Conservation (phyloP, 1,140 invertebrate species). For the Zelostemma sp. region DNA sequence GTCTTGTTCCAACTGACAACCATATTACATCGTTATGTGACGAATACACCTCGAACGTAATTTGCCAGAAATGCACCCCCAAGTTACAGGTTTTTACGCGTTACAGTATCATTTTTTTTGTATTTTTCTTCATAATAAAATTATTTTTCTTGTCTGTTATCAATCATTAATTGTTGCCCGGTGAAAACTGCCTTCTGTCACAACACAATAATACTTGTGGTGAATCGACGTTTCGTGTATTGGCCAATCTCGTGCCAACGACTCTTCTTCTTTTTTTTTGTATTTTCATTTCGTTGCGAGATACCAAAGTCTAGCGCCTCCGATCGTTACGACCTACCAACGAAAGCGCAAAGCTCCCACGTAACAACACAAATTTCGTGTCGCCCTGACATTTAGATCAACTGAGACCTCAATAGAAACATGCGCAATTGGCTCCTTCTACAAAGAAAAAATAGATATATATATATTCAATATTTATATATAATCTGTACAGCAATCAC, state of each 20-base stretch:
- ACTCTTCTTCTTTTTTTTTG: constrained; percentile 2
- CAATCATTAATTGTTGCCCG: constrained; percentile 70
- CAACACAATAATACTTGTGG: constrained; percentile 71
- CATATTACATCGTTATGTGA: constrained; percentile 32
- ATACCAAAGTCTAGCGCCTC: constrained; percentile 53
- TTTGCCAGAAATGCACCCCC: constrained; percentile 37
- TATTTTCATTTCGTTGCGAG: constrained; percentile 35
- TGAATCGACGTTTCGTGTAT: constrained; percentile 60
- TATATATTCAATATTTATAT: constrained; percentile 44
- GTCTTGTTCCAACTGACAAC: constrained; percentile 18
- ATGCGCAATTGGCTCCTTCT: constrained; percentile 33
- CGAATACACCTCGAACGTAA: constrained; percentile 35
- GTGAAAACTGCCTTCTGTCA: constrained; percentile 72
- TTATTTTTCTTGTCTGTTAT: constrained; percentile 65
- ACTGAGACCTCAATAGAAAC: constrained; percentile 36
- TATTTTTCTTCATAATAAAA: constrained; percentile 67
- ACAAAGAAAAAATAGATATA: constrained; percentile 47
- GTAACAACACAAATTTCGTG: constrained; percentile 14
- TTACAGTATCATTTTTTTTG: constrained; percentile 49
- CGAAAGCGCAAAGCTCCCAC: constrained; percentile 39
- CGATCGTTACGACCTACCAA: constrained; percentile 13
- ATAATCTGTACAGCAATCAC: constrained; percentile 46
- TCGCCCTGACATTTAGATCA: constrained; percentile 16
- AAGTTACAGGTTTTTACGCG: constrained; percentile 31
- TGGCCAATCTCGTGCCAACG: constrained; percentile 48